Evolutionary conservation across 2,797 vertebrate genomes (phyloP).

Genomic region (Eupleurogrammus muticus): DNA sequence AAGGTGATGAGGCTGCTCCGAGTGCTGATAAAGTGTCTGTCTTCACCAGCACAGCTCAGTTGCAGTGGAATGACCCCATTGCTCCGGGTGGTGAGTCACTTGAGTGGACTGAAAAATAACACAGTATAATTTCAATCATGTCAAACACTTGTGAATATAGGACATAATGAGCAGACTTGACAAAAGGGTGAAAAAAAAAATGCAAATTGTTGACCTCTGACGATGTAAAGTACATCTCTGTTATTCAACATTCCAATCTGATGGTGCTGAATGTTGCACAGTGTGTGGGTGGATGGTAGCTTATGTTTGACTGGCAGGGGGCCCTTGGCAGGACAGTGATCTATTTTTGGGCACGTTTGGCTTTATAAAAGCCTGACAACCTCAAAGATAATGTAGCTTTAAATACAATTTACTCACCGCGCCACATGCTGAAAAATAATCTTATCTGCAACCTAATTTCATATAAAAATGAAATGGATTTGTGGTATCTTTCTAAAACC

Average conservation of each 20-base stretch:
- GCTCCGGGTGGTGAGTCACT: background rate
- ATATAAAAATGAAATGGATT: background rate
- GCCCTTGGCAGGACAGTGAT: constrained; percentile 26
- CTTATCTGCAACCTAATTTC: background rate
- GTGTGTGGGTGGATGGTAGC: constrained; percentile 35
- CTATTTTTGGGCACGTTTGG: constrained; percentile 42
- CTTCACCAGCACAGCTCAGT: background rate
- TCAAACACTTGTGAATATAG: background rate
- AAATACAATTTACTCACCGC: background rate
- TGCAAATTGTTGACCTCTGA: background rate
- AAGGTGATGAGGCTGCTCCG: constrained; percentile 16
- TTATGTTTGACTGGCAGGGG: constrained; percentile 46
- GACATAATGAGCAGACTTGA: background rate
- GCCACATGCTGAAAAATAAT: background rate
- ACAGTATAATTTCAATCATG: background rate
- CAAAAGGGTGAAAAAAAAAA: background rate
- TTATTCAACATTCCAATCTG: constrained; percentile 23
- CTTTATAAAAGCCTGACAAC: constrained; percentile 17
- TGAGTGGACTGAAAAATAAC: background rate
- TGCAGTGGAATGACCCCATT: background rate
- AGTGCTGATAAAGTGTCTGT: background rate
- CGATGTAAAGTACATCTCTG: constrained; percentile 4
- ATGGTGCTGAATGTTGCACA: constrained; percentile 24
- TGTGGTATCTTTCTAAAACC: background rate
- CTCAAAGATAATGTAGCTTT: constrained; percentile 16